Evolutionary conservation across 2,797 vertebrate genomes (phyloP).

Genomic region (Apogon talboti): DNA sequence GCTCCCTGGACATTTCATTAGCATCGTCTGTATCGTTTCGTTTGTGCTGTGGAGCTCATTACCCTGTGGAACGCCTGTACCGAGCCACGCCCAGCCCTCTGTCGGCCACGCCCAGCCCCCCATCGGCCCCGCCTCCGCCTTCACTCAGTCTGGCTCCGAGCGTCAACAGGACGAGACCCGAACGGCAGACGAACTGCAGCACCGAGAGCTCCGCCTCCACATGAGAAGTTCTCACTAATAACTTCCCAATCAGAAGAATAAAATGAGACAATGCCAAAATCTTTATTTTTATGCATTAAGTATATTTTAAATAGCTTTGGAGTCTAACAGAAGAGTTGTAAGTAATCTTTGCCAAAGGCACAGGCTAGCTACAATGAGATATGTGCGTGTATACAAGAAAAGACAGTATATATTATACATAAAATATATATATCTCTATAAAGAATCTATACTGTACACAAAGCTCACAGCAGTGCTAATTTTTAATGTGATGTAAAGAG

Average conservation of each 20-base stretch:
- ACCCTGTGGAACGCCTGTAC: slow-evolving; percentile 57
- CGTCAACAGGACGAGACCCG: slow-evolving; percentile 50
- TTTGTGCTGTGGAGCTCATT: slow-evolving; percentile 54
- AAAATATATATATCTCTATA: slow-evolving; percentile 75
- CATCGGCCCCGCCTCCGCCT: slow-evolving; percentile 1
- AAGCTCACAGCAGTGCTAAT: slow-evolving; percentile 88
- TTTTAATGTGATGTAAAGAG: slow-evolving; percentile 89
- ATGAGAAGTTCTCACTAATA: slow-evolving; percentile 85
- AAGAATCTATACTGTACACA: slow-evolving; percentile 89
- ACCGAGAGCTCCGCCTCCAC: slow-evolving; percentile 87
- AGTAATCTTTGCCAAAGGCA: slow-evolving; percentile 99
- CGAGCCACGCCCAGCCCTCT: slow-evolving; percentile 24
- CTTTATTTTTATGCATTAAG: slow-evolving; percentile 99
- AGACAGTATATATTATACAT: slow-evolving; percentile 83
- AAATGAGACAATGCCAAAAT: slow-evolving; percentile 95
- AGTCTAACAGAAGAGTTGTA: slow-evolving; percentile 95
- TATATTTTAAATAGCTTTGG: slow-evolving; percentile 99
- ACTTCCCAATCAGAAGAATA: slow-evolving; percentile 81
- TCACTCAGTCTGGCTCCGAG: slow-evolving; percentile 42
- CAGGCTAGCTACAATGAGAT: slow-evolving; percentile 85
- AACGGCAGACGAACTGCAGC: slow-evolving; percentile 71
- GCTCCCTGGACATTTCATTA: slow-evolving; percentile 63
- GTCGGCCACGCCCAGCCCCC: slow-evolving; percentile 25
- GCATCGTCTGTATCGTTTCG: slow-evolving; percentile 64
- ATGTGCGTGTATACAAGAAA: slow-evolving; percentile 81